Evolutionary conservation across 2,888 invertebrate species (phyloP).

Genomic region (Stenurella melanura): DNA sequence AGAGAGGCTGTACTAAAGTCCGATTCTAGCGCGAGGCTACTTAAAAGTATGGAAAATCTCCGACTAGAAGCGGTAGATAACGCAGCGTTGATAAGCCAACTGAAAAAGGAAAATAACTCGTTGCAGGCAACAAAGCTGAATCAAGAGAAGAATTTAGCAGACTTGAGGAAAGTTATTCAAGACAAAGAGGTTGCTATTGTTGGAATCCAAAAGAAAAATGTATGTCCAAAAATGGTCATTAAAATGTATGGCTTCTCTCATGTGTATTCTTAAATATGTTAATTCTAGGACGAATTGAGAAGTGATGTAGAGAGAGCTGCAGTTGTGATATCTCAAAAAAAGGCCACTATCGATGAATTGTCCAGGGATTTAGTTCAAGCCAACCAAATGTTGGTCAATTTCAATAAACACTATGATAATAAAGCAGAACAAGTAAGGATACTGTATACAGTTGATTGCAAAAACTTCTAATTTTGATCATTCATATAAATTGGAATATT

Average conservation of each 20-base stretch:
- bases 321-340: slow-evolving; percentile 68
- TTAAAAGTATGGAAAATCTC: slow-evolving; percentile 65
- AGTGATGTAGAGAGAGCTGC: slow-evolving; percentile 69
- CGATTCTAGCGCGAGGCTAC: slow-evolving; percentile 61
- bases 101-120: slow-evolving; percentile 63
- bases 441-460: too few relatives aligned
- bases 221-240: slow-evolving; percentile 49
- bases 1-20: slow-evolving; percentile 60
- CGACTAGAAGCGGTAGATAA: slow-evolving; percentile 64
- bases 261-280: slow-evolving; percentile 27
- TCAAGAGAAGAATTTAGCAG: slow-evolving; percentile 60
- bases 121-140: slow-evolving; percentile 59
- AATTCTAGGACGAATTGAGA: slow-evolving; percentile 65
- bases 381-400: slow-evolving; percentile 70
- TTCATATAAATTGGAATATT: too few relatives aligned
- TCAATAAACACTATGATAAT: slow-evolving; percentile 69
- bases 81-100: slow-evolving; percentile 59
- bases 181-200: slow-evolving; percentile 57
- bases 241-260: neutral
- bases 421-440: slow-evolving; percentile 65
- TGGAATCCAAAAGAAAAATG: slow-evolving; percentile 63
- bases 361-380: slow-evolving; percentile 71
- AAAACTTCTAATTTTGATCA: too few relatives aligned
- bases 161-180: slow-evolving; percentile 54
- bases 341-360: slow-evolving; percentile 68